Evolutionary conservation across 2,113 vertebrate genomes (phyloP).

Genomic region (Etheostoma spectabile): DNA sequence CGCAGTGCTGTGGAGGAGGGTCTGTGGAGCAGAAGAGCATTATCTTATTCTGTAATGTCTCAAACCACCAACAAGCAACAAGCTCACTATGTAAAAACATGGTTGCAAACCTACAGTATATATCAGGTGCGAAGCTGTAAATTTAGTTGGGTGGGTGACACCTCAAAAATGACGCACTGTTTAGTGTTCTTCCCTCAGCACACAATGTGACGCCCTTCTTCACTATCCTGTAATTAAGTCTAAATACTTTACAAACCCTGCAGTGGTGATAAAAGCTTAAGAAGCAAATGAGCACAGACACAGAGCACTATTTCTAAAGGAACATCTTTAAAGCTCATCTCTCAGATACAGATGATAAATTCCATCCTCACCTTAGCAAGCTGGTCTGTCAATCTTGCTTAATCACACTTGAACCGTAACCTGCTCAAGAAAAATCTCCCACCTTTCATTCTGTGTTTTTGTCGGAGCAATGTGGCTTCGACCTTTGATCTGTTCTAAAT

Average conservation of each 20-base stretch:
- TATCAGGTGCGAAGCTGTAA: neutral
- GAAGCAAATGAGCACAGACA: neutral
- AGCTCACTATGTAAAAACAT: neutral
- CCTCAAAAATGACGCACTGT: too few relatives aligned
- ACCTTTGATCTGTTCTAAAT: neutral
- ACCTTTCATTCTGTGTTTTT: neutral
- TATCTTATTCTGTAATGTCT: too few relatives aligned
- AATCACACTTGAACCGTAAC: neutral
- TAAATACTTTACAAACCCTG: conserved; percentile 38
- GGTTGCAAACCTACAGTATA: neutral
- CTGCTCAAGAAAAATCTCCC: neutral
- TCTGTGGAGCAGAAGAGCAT: too few relatives aligned
- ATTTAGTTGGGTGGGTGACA: neutral
- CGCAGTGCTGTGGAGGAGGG: too few relatives aligned
- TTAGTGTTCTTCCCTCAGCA: too few relatives aligned
- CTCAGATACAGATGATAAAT: neutral
- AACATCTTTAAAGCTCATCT: neutral
- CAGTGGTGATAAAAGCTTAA: conserved; percentile 21
- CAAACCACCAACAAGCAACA: too few relatives aligned
- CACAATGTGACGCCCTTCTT: conserved; percentile 8
- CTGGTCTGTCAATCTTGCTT: neutral
- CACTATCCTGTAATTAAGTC: conserved; percentile 32
- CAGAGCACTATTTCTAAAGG: neutral
- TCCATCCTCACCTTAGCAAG: neutral
- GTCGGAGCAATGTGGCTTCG: neutral